Percentiles rank a stretch among this genome's conserved stretches.
Conservation (phyloP, 2,113 vertebrate species). For the Aplodontia rufa region DNA sequence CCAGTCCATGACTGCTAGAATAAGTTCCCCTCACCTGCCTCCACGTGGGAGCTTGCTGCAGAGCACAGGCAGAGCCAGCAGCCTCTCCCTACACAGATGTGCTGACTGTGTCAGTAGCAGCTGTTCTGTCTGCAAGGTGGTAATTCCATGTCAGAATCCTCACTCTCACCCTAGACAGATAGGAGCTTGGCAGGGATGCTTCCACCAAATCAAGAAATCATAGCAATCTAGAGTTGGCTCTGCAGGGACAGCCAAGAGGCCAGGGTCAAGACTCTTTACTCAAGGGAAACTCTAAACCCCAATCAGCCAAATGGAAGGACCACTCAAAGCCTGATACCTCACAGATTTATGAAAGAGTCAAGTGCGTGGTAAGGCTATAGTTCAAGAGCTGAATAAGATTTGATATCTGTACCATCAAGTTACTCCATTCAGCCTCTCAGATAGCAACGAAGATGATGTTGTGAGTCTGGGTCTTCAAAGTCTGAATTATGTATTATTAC, state of each 20-base stretch:
- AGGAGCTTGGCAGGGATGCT: not conserved
- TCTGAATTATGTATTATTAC: not conserved
- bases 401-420: not conserved
- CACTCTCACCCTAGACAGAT: not conserved
- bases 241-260: not conserved
- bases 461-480: not conserved
- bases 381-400: not conserved
- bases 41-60: not conserved
- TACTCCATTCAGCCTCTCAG: not conserved
- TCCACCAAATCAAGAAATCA: not conserved
- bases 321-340: not conserved
- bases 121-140: accelerated
- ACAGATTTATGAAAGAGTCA: not conserved
- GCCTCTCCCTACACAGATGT: not conserved
- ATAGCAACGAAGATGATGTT: not conserved
- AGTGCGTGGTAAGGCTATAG: too few relatives aligned
- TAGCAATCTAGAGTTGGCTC: not conserved
- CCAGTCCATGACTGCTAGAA: not conserved
- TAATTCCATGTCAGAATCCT: not conserved
- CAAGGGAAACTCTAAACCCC: not conserved
- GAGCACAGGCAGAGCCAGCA: not conserved
- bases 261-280: too few relatives aligned
- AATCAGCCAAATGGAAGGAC: not conserved
- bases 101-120: not conserved
- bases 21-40: not conserved